Base-by-base conservation (phyloP, 2,888 invertebrate species). In the Rhopalosiphum nymphaeae region DNA sequence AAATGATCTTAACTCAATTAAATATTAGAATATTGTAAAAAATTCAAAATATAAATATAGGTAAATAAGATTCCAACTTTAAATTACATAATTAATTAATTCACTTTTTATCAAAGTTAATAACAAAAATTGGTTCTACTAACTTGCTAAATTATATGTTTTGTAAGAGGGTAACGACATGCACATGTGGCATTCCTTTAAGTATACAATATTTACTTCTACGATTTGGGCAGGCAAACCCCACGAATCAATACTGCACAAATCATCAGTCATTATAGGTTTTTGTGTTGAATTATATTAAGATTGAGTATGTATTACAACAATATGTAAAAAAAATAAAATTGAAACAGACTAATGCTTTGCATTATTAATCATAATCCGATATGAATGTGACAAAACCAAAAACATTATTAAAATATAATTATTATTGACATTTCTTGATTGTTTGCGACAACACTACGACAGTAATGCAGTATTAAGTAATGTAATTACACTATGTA, bases 181-280 rank as follows among this genome's bases (percentile, higher is more conserved):
- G 36, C 2, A 21, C 9, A 9, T 10, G 1, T 78, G 3, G 21
- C 9, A 2, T n/a, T n/a, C n/a, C 16, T 16, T 36, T 36, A 57
- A n/a, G 3, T 57, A 29, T 36, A 78, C 49, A n/a, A 57, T 90
- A 93, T 93, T 89, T 94, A 94, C 94, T 25, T 91, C 61, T 11
- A 94, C 90, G 25, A 94, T 94, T 87, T 94, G 94, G 3, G 87
- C 46, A 53, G 94, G 94, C 42, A 94, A 91, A n/a, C 94, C 94
- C 94, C 94, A 94, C 1, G 94, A 91, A 42, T 91, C 86, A 11
- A 94, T 46, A 86, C 21, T 86, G 42, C 91, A 87, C n/a, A 94
- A 53, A 67, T 94, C 85, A 29, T 91, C 91, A 21, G 16, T 16
- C 85, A 90, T 91, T 25, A 9, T 89, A 44, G 21, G 42, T n/a